Evolutionary conservation across 2,888 invertebrate species (phyloP).

Genomic region (Ophion obscuratus): DNA sequence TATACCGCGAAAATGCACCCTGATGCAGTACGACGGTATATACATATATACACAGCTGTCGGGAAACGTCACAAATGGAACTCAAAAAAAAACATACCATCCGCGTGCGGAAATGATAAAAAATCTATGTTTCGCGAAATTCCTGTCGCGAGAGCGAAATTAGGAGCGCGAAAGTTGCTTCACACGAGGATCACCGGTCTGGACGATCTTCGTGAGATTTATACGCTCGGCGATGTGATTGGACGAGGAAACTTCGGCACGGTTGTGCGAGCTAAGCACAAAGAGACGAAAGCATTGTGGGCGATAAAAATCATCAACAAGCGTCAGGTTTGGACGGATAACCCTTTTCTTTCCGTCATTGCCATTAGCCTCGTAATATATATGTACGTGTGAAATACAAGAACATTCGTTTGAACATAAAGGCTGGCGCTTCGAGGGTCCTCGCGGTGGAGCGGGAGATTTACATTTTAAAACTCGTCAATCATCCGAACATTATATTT

Average conservation of each 20-base stretch:
- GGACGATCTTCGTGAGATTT: slow-evolving; percentile 78
- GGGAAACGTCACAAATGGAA: not conserved
- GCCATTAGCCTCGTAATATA: slow-evolving; percentile 4
- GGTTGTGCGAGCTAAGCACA: slow-evolving; percentile 81
- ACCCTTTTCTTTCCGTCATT: slow-evolving; percentile 15
- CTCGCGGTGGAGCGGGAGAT: slow-evolving; percentile 85
- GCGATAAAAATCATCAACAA: slow-evolving; percentile 84
- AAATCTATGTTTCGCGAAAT: slow-evolving; percentile 57
- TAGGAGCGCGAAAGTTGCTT: slow-evolving; percentile 77
- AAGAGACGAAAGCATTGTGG: slow-evolving; percentile 78
- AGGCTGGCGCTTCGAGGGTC: slow-evolving; percentile 75
- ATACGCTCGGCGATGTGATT: slow-evolving; percentile 81
- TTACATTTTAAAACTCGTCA: slow-evolving; percentile 85
- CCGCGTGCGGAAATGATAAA: slow-evolving; percentile 46
- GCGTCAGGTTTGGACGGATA: slow-evolving; percentile 73
- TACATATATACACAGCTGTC: not conserved
- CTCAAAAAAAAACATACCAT: not conserved
- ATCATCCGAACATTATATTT: slow-evolving; percentile 86
- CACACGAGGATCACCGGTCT: slow-evolving; percentile 81
- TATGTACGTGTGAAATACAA: not conserved
- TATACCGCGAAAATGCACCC: not conserved
- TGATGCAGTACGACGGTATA: not conserved
- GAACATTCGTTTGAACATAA: not conserved
- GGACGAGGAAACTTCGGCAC: slow-evolving; percentile 84
- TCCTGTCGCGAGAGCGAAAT: slow-evolving; percentile 50